Evolutionary conservation across 2,113 vertebrate species (phyloP).

Genomic region (Ifrita kowaldi): DNA sequence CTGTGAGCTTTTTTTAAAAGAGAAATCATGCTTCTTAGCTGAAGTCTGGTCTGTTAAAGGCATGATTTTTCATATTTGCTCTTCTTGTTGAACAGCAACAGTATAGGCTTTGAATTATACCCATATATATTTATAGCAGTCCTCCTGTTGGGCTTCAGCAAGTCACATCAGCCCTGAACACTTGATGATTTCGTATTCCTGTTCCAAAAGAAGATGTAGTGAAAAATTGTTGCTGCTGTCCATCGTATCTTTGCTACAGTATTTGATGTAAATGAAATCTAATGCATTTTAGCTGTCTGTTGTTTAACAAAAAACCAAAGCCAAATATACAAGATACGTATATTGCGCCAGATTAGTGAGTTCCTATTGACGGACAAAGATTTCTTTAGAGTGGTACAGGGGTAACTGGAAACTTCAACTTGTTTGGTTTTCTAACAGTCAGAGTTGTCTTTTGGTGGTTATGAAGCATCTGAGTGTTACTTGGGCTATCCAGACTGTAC

Average conservation of each 20-base stretch:
- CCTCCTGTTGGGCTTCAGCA: background rate
- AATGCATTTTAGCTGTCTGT: background rate
- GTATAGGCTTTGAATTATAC: background rate
- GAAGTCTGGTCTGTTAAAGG: background rate
- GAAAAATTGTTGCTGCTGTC: background rate
- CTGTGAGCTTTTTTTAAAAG: background rate
- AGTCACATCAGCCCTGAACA: background rate
- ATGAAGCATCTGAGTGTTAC: background rate
- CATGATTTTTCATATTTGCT: background rate
- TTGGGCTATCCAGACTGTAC: background rate
- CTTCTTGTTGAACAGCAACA: background rate
- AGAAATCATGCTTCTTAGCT: background rate
- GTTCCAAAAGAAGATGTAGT: background rate
- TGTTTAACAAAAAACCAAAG: background rate
- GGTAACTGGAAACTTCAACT: background rate
- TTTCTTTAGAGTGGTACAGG: background rate
- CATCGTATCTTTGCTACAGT: background rate
- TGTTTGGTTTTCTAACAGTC: background rate
- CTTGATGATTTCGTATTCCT: background rate
- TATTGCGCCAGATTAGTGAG: accelerated
- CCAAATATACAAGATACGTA: accelerated
- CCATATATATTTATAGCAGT: background rate
- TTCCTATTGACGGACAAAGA: background rate
- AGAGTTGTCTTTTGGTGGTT: background rate
- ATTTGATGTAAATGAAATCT: background rate